phyloP scores from a whole-genome alignment of 2,113 vertebrate species.

The Potamarius usumacintae region DNA sequence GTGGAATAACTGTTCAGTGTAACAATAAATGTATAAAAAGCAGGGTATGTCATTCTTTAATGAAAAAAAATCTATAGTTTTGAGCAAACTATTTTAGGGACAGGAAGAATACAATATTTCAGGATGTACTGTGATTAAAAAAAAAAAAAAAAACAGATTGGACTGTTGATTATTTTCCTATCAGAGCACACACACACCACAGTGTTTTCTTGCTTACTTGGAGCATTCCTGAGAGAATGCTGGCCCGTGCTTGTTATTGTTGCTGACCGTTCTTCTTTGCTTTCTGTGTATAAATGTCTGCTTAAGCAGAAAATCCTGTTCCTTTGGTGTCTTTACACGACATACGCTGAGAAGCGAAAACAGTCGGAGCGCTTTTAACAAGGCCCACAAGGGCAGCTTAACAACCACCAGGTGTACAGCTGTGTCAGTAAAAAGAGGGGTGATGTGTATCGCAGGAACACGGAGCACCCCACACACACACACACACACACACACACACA shows the following conservation, averaged over 20 bases:
- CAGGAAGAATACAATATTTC: background rate
- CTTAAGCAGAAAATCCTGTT: constrained; percentile 26
- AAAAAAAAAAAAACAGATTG: too few species aligned
- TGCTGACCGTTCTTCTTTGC: background rate
- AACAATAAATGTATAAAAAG: background rate
- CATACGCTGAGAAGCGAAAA: constrained; percentile 49
- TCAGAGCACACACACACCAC: background rate
- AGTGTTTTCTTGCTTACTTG: background rate
- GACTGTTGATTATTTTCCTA: background rate
- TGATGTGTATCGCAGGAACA: constrained; percentile 50
- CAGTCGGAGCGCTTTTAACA: constrained; percentile 67
- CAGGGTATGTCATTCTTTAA: background rate
- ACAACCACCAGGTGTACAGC: constrained; percentile 70
- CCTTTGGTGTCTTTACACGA: constrained; percentile 10
- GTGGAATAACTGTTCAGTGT: background rate
- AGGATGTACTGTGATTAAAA: background rate
- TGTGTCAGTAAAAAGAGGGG: constrained; percentile 66
- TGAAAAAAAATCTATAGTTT: background rate
- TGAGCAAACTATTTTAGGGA: background rate
- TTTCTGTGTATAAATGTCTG: constrained; percentile 32
- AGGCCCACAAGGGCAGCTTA: constrained; percentile 65
- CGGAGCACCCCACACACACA: constrained; percentile 47
- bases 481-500: constrained; percentile 61
- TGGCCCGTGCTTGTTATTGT: background rate
- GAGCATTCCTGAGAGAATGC: background rate